Evolutionary conservation across 2,888 invertebrate genomes (phyloP).

Genomic region (Microchrysa polita): DNA sequence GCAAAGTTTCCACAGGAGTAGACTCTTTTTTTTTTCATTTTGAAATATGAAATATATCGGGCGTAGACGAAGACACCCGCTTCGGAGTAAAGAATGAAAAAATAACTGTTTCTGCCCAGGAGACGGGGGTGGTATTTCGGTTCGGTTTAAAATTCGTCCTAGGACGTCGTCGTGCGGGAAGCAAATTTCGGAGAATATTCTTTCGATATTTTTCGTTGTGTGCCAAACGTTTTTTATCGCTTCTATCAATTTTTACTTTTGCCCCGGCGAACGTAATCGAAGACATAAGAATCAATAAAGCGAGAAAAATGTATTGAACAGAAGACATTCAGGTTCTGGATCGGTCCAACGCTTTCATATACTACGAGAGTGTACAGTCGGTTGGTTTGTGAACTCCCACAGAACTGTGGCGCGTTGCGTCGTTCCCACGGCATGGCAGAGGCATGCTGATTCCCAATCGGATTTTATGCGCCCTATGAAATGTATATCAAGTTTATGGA

Average conservation of each 20-base stretch:
- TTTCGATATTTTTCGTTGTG: no score
- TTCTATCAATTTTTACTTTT: slow-evolving; percentile 19
- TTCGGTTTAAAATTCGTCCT: neutral
- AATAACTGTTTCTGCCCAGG: neutral
- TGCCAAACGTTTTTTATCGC: slow-evolving; percentile 32
- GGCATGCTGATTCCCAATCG: neutral
- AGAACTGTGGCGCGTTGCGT: no score
- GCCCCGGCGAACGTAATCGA: slow-evolving; percentile 1
- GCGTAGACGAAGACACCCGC: neutral
- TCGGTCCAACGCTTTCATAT: no score
- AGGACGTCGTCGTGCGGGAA: neutral
- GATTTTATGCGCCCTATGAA: slow-evolving; percentile 25
- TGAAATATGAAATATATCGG: no score
- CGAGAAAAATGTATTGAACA: slow-evolving; percentile 32
- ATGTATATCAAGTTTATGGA: slow-evolving; percentile 38
- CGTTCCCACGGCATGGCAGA: no score
- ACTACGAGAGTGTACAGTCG: no score
- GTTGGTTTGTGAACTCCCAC: no score
- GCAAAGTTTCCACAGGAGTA: neutral
- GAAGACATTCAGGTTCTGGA: neutral
- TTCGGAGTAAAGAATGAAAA: no score
- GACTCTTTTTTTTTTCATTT: neutral
- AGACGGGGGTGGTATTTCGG: no score
- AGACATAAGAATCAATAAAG: slow-evolving; percentile 40
- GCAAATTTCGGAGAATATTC: slow-evolving; percentile 3